Base-by-base conservation (phyloP, 2,113 vertebrate genomes). In the Ranitomeya imitator region DNA sequence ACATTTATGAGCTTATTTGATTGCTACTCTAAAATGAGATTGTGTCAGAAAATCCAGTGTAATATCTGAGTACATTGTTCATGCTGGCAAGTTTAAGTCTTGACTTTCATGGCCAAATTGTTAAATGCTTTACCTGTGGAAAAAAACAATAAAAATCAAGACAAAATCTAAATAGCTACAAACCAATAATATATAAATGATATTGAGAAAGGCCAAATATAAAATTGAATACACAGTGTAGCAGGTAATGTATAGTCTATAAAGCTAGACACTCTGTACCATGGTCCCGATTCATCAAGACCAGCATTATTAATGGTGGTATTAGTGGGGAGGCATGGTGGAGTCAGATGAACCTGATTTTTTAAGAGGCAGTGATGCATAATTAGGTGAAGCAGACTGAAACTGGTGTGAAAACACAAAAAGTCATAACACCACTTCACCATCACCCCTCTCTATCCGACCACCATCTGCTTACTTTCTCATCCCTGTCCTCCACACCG, bases 1-100 rank as follows among this genome's bases (percentile, higher is more conserved):
- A 88, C 86, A 69, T 88, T 88, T 88, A 88, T 52, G 67, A 88
- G 77, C 57, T 65, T 55, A 52, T 79, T 88, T 67, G 59, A 88
- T 73, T 88, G 83, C 55, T 76, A 4, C 59, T 85, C 60, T n/a
- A 73, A 88, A 90, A 87, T 79, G 80, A 67, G 61, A 87, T 85
- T 85, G 85, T 87, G 73, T 87, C 76, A 83, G 80, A 79, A 80
- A 73, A 76, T 79, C 80, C 54, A 73, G n/a, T 59, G 81, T 79
- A 69, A 88, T 88, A 69, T 5, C 19, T 69, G 21, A 67, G 60
- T 26, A 37, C 54, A 63, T 31, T 87, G 81, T 85, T 63, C 52
- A 54, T 78, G 8, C 13, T 19, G 31, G 21, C 71, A 26, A 6
- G 51, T 81, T 73, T 74, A 18, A 81, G 63, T 23, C 77, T 83